These are phyloP conservation scores for Mesitornis unicolor DNA, from an alignment of 2,113 vertebrate species.

Conservation along the genomic window DNA sequence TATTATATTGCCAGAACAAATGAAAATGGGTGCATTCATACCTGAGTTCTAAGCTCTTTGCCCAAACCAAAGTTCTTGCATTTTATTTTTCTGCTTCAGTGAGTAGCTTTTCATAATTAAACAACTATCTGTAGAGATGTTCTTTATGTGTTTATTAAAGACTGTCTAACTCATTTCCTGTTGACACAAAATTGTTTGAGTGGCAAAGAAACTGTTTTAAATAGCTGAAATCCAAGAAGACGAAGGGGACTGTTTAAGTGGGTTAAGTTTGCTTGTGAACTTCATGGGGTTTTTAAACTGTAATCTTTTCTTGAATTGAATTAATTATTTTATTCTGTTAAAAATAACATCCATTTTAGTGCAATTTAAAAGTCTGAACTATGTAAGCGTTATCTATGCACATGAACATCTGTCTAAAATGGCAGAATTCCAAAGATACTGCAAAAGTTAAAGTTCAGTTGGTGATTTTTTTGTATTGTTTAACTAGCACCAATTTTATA, in stretches of 20 bases:
- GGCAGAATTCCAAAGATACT: neutral
- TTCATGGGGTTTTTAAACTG: neutral
- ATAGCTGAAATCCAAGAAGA: constrained; percentile 7
- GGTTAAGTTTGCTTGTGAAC: neutral
- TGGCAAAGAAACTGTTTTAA: neutral
- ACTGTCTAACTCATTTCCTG: constrained; percentile 20
- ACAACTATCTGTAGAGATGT: neutral
- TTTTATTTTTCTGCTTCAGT: neutral
- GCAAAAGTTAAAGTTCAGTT: neutral
- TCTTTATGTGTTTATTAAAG: constrained; percentile 45
- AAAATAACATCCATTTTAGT: neutral
- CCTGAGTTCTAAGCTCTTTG: neutral
- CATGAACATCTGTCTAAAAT: constrained; percentile 22
- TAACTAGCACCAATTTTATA: neutral
- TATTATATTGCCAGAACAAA: neutral
- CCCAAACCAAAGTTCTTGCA: neutral
- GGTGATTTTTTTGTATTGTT: neutral
- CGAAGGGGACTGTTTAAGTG: neutral
- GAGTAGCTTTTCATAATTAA: constrained; percentile 17
- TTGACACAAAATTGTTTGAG: constrained; percentile 17
- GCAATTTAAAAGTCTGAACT: neutral
- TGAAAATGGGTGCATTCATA: neutral
- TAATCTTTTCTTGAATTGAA: neutral
- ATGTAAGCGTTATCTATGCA: neutral
- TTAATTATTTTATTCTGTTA: neutral